Conservation (phyloP, 1,140 invertebrate species). For the Spodoptera litura region DNA sequence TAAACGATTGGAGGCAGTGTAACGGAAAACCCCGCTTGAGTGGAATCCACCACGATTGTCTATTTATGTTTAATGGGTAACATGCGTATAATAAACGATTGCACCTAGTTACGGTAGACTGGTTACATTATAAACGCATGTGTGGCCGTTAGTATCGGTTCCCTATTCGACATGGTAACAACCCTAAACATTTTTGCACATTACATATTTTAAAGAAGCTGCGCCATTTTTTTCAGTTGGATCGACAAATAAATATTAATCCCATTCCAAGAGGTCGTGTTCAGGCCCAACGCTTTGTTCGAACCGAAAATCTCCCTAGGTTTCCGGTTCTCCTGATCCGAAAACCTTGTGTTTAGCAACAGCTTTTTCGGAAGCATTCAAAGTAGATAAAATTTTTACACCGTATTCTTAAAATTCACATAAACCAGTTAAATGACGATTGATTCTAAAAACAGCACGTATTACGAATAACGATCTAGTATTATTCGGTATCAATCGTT, state of each 20-base stretch:
- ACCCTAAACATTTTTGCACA: not conserved
- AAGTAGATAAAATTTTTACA: too few relatives aligned
- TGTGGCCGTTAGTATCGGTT: not conserved
- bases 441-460: not conserved
- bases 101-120: slow-evolving; percentile 7
- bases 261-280: too few relatives aligned
- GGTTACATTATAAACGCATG: slow-evolving; percentile 3
- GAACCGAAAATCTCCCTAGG: too few relatives aligned
- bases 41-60: slow-evolving; percentile 26
- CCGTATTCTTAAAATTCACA: too few relatives aligned
- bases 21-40: slow-evolving; percentile 52
- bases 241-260: too few relatives aligned
- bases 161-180: not conserved
- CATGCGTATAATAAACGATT: slow-evolving; percentile 42
- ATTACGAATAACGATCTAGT: not conserved
- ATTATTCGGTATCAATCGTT: not conserved
- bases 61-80: slow-evolving; percentile 46
- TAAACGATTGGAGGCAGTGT: slow-evolving; percentile 44
- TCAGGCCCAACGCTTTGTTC: too few relatives aligned
- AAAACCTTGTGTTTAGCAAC: too few relatives aligned
- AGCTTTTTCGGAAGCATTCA: too few relatives aligned
- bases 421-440: not conserved
- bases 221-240: too few relatives aligned
- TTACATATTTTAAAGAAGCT: too few relatives aligned
- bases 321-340: too few relatives aligned